Evolutionary conservation across 2,888 invertebrate species (phyloP), one percentile per base, ranked within the genome.

Genomic region (Cyclophora punctaria): DNA sequence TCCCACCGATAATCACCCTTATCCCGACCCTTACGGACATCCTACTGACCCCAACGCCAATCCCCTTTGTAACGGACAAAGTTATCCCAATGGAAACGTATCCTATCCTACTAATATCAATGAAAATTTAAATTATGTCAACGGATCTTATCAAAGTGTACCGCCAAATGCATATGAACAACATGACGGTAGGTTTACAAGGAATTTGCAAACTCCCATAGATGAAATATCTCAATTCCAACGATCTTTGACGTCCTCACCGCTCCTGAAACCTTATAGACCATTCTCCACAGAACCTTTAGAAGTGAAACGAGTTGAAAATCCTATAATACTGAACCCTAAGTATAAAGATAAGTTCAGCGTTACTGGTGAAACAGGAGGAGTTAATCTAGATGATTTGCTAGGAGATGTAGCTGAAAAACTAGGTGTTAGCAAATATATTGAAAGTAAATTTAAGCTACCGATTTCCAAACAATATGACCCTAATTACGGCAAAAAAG

Each of bases 381-480:
- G 66, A 44, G 63, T 68, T 41, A 67, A 67, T 20, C 20, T 20
- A 33, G 67, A 71, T 46, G 66, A 66, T 45, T 57, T 75, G 1
- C 56, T 74, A 1, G 63, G 48, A 35, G 5, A 37, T 37, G 37
- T 37, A 5, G 37, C 37, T 37, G 5, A 1, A 5, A 37, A 5
- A 37, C 37, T 37, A 5, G 37, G 37, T 37, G 5, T 5, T 37
- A 37, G 4, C 4, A 5, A 37, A 5, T 37, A 49, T 48, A 45
- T 60, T 4, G 66, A 71, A 48, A 71, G 67, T 5, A 80, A 63
- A 49, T 86, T 75, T 55, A 87, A 84, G 47, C 58, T 87, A 3
- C 86, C 85, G 0, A 70, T 86, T 37, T 85, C 85, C 0, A 70
- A 76, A 35, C 77, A 85, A 43, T 86, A 84, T 53, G 82, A 84